A percentile compares a stretch with the other conserved stretches of the same genome.
Conservation (phyloP, 2,113 vertebrate species). For the rabbit (Oryctolagus cuniculus) region mOryCun1.1 NC_091443.1:60826001-60826500, state of each 20-base stretch:
- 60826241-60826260: constrained; percentile 69
- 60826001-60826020: not conserved
- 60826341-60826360: constrained; percentile 54
- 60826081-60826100: not conserved
- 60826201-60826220: constrained; percentile 51
- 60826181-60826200: constrained; percentile 5
- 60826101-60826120: constrained; percentile 11
- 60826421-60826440: constrained; percentile 60
- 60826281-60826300: constrained; percentile 64
- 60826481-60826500: constrained; percentile 79
- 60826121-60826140: not conserved
- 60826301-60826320: constrained; percentile 59
- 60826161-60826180: constrained; percentile 48
- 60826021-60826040: not conserved
- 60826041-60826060: not conserved
- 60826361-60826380: constrained; percentile 52
- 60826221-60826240: constrained; percentile 53
- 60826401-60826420: constrained; percentile 65
- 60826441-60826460: constrained; percentile 59
- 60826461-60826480: constrained; percentile 78
- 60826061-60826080: not conserved
- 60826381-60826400: constrained; percentile 46
- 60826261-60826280: constrained; percentile 76
- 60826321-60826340: constrained; percentile 64
- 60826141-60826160: not conserved